Evolutionary conservation across 2,888 invertebrate species (phyloP).

Genomic region (Arctia plantaginis): DNA sequence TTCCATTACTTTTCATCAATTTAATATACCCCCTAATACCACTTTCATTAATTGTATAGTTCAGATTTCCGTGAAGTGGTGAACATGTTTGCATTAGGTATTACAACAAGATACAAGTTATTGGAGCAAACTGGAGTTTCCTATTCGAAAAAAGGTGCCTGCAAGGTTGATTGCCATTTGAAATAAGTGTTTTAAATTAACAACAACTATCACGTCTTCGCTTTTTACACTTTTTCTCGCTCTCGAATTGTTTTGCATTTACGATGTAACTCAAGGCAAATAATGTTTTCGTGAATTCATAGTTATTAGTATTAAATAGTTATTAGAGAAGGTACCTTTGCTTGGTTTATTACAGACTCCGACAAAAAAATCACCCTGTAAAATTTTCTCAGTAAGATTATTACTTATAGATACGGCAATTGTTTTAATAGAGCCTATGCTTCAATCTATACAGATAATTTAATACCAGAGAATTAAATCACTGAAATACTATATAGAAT

Average conservation of each 20-base stretch:
- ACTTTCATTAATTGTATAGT: too few species aligned
- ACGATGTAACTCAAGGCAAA: too few species aligned
- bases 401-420: neutral
- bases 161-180: neutral
- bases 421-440: neutral
- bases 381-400: neutral
- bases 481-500: too few species aligned
- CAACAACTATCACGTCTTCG: neutral
- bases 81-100: too few species aligned
- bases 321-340: too few species aligned
- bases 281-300: too few species aligned
- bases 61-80: neutral
- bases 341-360: neutral
- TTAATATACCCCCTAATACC: too few species aligned
- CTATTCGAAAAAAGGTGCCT: neutral
- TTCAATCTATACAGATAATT: constrained; percentile 13
- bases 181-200: neutral
- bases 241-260: neutral
- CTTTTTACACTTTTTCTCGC: neutral
- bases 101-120: too few species aligned
- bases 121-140: too few species aligned
- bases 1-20: too few species aligned
- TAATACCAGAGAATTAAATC: constrained; percentile 8
- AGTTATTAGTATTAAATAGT: too few species aligned
- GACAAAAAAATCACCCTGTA: neutral